Percentiles rank a stretch among this genome's conserved stretches.
Evolutionary conservation across 2,888 invertebrate genomes (phyloP).

Genomic region (Cinara cedri): DNA sequence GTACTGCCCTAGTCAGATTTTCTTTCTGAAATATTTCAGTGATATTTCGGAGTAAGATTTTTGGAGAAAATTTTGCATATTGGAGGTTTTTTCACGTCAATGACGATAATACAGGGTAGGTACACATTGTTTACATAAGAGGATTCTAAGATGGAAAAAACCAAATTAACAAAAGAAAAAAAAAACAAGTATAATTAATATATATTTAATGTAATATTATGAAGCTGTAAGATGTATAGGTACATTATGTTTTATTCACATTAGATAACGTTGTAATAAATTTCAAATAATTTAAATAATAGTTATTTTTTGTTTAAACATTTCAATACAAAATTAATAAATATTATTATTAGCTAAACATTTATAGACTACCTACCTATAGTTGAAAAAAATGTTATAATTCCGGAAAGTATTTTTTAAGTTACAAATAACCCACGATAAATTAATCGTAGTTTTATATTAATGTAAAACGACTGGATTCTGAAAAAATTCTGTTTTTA

Average conservation of each 20-base stretch:
- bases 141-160: neutral
- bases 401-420: conserved; percentile 3
- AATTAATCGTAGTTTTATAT: too few species aligned
- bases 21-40: too few species aligned
- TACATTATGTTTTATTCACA: conserved; percentile 45
- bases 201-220: conserved; percentile 33
- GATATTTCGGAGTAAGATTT: too few species aligned
- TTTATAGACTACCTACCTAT: neutral
- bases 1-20: too few species aligned
- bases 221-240: conserved; percentile 25
- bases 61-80: too few species aligned
- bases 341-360: neutral
- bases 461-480: too few species aligned
- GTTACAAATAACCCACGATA: too few species aligned
- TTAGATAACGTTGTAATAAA: neutral
- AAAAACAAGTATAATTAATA: conserved; percentile 15
- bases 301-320: too few species aligned
- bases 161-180: conserved; percentile 15
- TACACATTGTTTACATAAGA: neutral
- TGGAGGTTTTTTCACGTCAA: too few species aligned
- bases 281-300: neutral
- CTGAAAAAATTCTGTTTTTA: too few species aligned
- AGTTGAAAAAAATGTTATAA: neutral
- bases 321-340: neutral
- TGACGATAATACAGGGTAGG: neutral